Evolutionary conservation across 2,797 vertebrate genomes (phyloP).

Genomic region (Argentina silus): DNA sequence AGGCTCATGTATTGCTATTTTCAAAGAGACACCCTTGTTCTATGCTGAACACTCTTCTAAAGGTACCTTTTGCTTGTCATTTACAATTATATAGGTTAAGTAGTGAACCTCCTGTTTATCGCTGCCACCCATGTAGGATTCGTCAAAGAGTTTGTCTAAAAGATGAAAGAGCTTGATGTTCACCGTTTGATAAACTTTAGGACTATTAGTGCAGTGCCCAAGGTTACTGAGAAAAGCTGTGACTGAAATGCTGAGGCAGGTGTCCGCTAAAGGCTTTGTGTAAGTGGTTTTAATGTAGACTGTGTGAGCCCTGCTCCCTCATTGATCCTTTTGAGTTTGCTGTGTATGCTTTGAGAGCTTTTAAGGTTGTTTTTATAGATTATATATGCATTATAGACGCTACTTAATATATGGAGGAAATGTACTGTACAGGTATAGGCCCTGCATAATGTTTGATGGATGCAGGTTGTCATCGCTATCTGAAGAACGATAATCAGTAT

Average conservation of each 20-base stretch:
- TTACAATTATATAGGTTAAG: not conserved
- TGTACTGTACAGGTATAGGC: not conserved
- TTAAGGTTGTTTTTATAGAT: not conserved
- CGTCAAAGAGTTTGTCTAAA: not conserved
- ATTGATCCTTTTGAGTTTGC: not conserved
- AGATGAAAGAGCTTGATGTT: not conserved
- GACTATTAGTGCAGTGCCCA: constrained; percentile 1
- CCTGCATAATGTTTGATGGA: not conserved
- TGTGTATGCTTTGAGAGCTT: not conserved
- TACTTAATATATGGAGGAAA: not conserved
- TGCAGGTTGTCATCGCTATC: not conserved
- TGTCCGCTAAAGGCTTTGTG: not conserved
- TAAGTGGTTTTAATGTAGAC: constrained; percentile 15
- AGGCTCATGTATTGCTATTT: not conserved
- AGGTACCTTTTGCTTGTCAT: not conserved
- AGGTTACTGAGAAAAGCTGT: constrained; percentile 8
- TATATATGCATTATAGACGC: not conserved
- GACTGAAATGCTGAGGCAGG: constrained; percentile 20
- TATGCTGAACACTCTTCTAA: not conserved
- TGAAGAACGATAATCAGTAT: not conserved
- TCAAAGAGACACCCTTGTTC: not conserved
- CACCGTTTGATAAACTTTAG: not conserved
- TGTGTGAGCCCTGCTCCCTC: constrained; percentile 1
- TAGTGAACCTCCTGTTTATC: constrained; percentile 19
- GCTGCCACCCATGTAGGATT: constrained; percentile 14